A percentile compares a stretch with the other conserved stretches of the same genome.
phyloP scores from a whole-genome alignment of 2,113 vertebrate genomes.

The Oryzias javanicus region DNA sequence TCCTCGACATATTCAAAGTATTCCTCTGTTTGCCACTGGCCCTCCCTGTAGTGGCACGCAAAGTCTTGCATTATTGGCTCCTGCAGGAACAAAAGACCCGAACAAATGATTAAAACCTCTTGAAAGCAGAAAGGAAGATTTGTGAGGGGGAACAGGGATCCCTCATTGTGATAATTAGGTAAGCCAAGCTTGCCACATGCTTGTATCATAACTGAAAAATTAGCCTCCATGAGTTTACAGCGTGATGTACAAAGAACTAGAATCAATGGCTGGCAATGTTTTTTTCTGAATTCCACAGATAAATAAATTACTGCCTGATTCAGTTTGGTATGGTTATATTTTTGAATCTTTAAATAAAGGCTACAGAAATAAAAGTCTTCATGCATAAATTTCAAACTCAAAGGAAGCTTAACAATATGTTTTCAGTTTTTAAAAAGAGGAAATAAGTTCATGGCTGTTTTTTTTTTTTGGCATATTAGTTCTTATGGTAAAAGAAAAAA shows the following conservation, averaged over 20 bases:
- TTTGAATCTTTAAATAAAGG: background rate
- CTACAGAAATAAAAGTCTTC: background rate
- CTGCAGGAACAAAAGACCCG: constrained; percentile 39
- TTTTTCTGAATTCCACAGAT: too few species aligned
- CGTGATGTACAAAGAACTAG: background rate
- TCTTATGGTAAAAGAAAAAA: background rate
- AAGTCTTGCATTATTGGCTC: constrained; percentile 73
- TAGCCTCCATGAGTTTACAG: background rate
- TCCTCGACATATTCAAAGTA: constrained; percentile 78
- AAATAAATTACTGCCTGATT: too few species aligned
- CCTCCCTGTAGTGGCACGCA: constrained; percentile 74
- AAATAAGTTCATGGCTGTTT: too few species aligned
- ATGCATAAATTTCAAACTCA: background rate
- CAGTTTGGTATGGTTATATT: background rate
- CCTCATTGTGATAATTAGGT: background rate
- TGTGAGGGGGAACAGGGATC: background rate
- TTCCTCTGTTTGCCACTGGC: constrained; percentile 66
- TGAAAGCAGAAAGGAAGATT: too few species aligned
- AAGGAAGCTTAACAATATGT: background rate
- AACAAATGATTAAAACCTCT: background rate
- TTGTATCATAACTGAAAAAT: background rate
- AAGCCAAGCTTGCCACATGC: background rate
- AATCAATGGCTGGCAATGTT: too few species aligned
- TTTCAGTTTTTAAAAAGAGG: background rate
- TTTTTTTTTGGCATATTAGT: too few species aligned